A percentile compares a stretch with the other conserved stretches of the same genome.
Evolutionary conservation across 2,888 invertebrate genomes (phyloP).

Genomic region (Watsonalla cultraria): DNA sequence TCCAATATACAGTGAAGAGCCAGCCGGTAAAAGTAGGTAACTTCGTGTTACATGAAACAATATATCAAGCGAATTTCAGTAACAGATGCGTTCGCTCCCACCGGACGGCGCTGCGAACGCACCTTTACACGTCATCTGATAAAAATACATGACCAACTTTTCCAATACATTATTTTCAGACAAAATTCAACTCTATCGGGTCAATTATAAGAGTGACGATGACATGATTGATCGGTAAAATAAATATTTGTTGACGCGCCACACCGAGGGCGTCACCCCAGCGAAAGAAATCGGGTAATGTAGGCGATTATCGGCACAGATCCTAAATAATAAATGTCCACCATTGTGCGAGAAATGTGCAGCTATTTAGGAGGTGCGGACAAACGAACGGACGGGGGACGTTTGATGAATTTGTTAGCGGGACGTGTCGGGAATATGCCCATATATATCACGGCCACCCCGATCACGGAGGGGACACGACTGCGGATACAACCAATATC

Average conservation of each 20-base stretch:
- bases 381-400: slow-evolving; percentile 7
- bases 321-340: slow-evolving; percentile 60
- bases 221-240: neutral
- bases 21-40: neutral
- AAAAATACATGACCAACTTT: slow-evolving; percentile 17
- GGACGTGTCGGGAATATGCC: neutral
- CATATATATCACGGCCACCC: too few relatives aligned
- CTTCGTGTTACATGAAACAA: neutral
- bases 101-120: slow-evolving; percentile 26
- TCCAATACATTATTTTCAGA: neutral
- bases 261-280: slow-evolving; percentile 31
- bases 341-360: slow-evolving; percentile 31
- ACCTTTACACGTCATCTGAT: slow-evolving; percentile 20
- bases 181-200: neutral
- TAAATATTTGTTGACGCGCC: neutral
- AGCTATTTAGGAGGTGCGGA: slow-evolving; percentile 22
- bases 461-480: too few relatives aligned
- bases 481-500: too few relatives aligned
- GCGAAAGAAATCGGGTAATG: slow-evolving; percentile 48
- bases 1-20: neutral
- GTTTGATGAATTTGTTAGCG: slow-evolving; percentile 24
- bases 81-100: slow-evolving; percentile 43
- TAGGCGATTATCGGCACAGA: slow-evolving; percentile 53
- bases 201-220: neutral
- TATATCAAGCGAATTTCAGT: slow-evolving; percentile 32